phyloP scores from a whole-genome alignment of 2,888 invertebrate genomes.

The Teleiodes luculella region DNA sequence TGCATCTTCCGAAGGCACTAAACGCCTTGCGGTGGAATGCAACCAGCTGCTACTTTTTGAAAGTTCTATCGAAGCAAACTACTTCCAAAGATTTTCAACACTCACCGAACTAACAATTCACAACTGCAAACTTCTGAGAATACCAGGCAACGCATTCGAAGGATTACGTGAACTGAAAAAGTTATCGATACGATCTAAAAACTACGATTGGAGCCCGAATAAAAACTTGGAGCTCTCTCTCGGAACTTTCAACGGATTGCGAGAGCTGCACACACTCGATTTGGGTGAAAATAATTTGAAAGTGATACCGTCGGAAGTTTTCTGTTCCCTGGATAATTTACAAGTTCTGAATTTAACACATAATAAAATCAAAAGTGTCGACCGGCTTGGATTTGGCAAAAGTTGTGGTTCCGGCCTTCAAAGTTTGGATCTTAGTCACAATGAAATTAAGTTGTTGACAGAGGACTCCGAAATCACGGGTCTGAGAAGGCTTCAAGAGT shows the following conservation, averaged over 20 bases:
- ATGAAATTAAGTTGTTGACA: constrained; percentile 85
- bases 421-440: constrained; percentile 88
- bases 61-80: constrained; percentile 85
- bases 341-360: constrained; percentile 90
- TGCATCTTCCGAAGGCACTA: constrained; percentile 82
- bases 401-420: constrained; percentile 85
- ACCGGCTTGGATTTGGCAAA: constrained; percentile 84
- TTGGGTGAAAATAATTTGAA: constrained; percentile 89
- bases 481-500: constrained; percentile 86
- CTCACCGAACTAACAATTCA: constrained; percentile 86
- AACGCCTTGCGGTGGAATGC: constrained; percentile 86
- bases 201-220: constrained; percentile 86
- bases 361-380: constrained; percentile 87
- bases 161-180: constrained; percentile 89
- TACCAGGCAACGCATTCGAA: constrained; percentile 88
- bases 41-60: constrained; percentile 88
- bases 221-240: constrained; percentile 86
- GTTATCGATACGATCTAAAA: constrained; percentile 87
- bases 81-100: constrained; percentile 85
- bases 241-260: constrained; percentile 86
- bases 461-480: constrained; percentile 87
- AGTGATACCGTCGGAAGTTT: constrained; percentile 85
- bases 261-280: constrained; percentile 87
- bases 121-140: constrained; percentile 87
- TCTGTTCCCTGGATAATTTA: constrained; percentile 88